phyloP scores from a whole-genome alignment of 2,113 vertebrate species.

The Ailurus styani region DNA sequence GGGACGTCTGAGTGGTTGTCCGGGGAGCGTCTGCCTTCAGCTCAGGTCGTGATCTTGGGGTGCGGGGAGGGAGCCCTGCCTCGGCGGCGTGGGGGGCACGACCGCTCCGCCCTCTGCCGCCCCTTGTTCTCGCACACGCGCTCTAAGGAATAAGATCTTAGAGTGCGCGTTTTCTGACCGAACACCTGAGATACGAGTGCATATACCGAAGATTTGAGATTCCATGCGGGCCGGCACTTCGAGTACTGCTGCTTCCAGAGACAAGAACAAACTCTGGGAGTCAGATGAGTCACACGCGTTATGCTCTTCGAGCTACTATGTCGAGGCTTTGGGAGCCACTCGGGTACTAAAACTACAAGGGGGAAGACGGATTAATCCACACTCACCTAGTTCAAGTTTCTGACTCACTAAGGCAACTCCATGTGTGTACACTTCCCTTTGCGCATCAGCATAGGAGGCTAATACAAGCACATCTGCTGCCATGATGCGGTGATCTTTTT shows the following conservation, averaged over 20 bases:
- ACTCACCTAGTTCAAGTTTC: background rate
- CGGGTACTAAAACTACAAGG: background rate
- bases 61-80: no score
- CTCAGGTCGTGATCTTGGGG: background rate
- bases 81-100: no score
- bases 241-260: background rate
- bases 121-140: no score
- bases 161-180: no score
- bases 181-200: rapidly evolving
- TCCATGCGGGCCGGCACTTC: background rate
- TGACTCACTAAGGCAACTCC: background rate
- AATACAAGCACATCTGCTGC: background rate
- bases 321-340: background rate
- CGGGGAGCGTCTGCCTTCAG: rapidly evolving
- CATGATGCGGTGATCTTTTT: background rate
- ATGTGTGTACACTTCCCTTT: background rate
- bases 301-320: background rate
- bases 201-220: rapidly evolving
- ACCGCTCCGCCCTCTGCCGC: no score
- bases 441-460: no score
- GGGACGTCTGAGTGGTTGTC: background rate
- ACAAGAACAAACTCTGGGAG: no score
- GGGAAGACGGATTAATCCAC: background rate
- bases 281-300: background rate
- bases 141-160: no score